Evolutionary conservation across 64 coral and sea anemone genomes (phyloP).

Genomic region (Actinia tenebrosa): DNA sequence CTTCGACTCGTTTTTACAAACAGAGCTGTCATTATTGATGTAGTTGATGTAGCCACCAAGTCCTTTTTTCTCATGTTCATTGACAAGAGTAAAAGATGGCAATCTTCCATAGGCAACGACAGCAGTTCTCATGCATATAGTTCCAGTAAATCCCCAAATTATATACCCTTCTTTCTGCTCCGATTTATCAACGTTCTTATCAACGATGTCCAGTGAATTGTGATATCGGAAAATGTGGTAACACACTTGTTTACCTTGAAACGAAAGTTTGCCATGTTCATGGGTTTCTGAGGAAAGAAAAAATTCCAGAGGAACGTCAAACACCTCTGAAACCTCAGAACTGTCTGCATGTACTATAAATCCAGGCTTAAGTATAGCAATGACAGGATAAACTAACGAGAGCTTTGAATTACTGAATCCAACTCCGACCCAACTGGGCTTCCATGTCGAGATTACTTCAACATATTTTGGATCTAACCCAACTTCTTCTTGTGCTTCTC

Average conservation of each 20-base stretch:
- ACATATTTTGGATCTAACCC: conserved; percentile 55
- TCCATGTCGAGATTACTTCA: conserved; percentile 46
- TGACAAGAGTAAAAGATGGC: conserved; percentile 28
- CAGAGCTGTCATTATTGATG: not conserved
- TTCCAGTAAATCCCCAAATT: conserved; percentile 80
- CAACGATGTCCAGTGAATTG: not conserved
- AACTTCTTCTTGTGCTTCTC: conserved; percentile 88
- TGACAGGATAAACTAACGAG: conserved; percentile 60
- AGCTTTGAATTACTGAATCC: not conserved
- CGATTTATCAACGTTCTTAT: not conserved
- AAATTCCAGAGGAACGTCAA: conserved; percentile 78
- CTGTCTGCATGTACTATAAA: conserved; percentile 47
- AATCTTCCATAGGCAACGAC: conserved; percentile 46
- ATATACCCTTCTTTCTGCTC: not conserved
- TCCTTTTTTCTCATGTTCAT: not conserved
- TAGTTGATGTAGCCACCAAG: not conserved
- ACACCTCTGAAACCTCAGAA: conserved; percentile 53
- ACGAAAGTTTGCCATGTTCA: not conserved
- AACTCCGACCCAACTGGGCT: conserved; percentile 24
- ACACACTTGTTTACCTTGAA: not conserved
- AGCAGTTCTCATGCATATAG: conserved; percentile 59
- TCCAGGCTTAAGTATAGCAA: conserved; percentile 57
- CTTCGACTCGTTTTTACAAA: not conserved
- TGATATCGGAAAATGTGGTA: conserved; percentile 46
- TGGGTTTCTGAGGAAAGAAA: conserved; percentile 41